phyloP scores from a whole-genome alignment of 2,888 invertebrate genomes.

The Tetropium fuscum region DNA sequence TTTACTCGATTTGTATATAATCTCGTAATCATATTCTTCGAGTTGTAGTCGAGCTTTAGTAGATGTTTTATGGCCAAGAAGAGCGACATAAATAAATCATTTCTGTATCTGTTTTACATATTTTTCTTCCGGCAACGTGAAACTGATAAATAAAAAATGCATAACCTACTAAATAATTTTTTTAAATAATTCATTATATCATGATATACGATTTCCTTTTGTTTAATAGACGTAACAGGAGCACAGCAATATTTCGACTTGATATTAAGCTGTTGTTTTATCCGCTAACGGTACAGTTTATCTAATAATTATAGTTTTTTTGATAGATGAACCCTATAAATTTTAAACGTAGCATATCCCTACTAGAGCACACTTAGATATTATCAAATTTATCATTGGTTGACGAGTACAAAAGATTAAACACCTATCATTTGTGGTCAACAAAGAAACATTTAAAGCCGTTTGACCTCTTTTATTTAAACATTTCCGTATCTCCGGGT shows the following conservation, averaged over 20 bases:
- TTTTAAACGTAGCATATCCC: conserved; percentile 2
- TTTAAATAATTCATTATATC: neutral
- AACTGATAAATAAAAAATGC: conserved; percentile 1
- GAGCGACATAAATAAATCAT: conserved; percentile 2
- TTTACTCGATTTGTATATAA: no score
- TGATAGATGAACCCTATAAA: conserved; percentile 25
- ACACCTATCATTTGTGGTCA: conserved; percentile 9
- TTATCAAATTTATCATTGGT: conserved; percentile 19
- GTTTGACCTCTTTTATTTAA: conserved; percentile 31
- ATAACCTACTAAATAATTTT: conserved; percentile 6
- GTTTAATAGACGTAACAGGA: conserved; percentile 14
- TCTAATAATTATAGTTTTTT: conserved; percentile 15
- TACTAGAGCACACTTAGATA: conserved; percentile 1
- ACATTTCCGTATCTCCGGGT: neutral
- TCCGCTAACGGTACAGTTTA: conserved; percentile 24
- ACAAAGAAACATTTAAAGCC: conserved; percentile 22
- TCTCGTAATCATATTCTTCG: no score
- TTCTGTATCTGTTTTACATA: neutral
- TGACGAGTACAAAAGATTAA: conserved; percentile 9
- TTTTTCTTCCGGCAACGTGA: neutral
- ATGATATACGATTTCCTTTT: conserved; percentile 2
- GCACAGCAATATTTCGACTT: neutral
- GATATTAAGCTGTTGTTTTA: conserved; percentile 11
- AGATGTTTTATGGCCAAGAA: no score
- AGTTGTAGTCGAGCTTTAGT: no score